These are phyloP conservation scores for Eupristina koningsbergeri DNA, from an alignment of 1,140 invertebrate species.

Conservation along the genomic window DNA sequence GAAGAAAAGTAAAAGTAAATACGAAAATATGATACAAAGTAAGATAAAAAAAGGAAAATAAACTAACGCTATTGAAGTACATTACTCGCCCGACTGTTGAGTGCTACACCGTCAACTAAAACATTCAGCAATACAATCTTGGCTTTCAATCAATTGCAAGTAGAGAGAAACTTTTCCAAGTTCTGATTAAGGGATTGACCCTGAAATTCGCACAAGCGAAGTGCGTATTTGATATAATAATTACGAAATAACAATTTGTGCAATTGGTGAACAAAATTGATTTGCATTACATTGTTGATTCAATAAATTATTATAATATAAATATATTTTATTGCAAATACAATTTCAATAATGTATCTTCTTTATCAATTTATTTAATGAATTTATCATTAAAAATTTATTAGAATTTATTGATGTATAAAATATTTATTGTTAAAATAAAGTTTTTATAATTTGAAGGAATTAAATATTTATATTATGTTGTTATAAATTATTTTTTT, in stretches of 20 bases:
- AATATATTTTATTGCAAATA: no score
- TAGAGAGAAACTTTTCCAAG: constrained; percentile 35
- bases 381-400: no score
- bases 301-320: no score
- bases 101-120: background rate
- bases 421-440: no score
- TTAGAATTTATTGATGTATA: no score
- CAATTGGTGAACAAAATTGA: background rate
- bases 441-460: no score
- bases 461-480: no score
- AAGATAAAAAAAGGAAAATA: background rate
- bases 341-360: no score
- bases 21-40: background rate
- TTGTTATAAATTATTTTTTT: no score
- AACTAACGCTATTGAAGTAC: constrained; percentile 16
- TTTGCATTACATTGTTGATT: background rate
- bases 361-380: no score
- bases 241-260: no score
- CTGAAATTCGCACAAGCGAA: constrained; percentile 13
- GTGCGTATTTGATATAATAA: no score
- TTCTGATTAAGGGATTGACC: constrained; percentile 48
- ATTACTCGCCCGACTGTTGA: background rate
- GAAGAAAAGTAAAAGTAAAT: background rate
- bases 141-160: constrained; percentile 6
- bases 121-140: background rate